Conservation (phyloP, 2,113 vertebrate genomes). For the Oryzias curvinotus region DNA sequence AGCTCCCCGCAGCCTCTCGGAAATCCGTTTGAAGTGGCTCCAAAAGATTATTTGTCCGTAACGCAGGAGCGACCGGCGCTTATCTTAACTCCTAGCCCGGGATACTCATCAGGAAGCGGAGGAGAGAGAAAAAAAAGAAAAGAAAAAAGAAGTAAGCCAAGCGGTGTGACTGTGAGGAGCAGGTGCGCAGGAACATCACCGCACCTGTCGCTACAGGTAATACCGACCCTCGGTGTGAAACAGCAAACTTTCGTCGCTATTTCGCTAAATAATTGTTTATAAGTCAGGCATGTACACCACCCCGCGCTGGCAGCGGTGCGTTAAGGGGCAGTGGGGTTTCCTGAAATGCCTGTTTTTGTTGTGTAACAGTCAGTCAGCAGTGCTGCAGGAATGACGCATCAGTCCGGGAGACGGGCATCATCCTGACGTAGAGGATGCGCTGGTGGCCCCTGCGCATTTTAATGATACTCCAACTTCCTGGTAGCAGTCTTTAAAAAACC, state of each 20-base stretch:
- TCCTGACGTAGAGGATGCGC: conserved; percentile 51
- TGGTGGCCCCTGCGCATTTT: conserved; percentile 1
- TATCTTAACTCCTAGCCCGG: conserved; percentile 4
- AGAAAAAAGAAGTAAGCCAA: background rate
- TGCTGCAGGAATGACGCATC: conserved; percentile 40
- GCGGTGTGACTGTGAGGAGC: conserved; percentile 32
- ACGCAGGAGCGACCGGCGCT: background rate
- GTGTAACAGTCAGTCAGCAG: too few species aligned
- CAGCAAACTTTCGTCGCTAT: too few species aligned
- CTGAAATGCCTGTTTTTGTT: too few species aligned
- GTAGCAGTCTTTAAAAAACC: background rate
- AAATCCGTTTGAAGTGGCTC: conserved; percentile 31
- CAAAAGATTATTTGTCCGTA: background rate
- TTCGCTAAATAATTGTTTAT: too few species aligned
- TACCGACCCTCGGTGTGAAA: background rate
- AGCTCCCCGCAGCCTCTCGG: conserved; percentile 36
- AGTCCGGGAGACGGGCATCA: background rate
- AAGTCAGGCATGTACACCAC: too few species aligned
- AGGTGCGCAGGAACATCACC: conserved; percentile 51
- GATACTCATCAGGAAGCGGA: background rate
- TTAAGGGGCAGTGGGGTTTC: too few species aligned
- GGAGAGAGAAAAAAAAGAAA: background rate
- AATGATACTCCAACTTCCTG: background rate
- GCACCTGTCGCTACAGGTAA: conserved; percentile 68
- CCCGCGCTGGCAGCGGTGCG: too few species aligned